Percentiles rank a stretch among this genome's conserved stretches.
phyloP scores from a whole-genome alignment of 2,113 vertebrate species.

The Corvus moneduloides region DNA sequence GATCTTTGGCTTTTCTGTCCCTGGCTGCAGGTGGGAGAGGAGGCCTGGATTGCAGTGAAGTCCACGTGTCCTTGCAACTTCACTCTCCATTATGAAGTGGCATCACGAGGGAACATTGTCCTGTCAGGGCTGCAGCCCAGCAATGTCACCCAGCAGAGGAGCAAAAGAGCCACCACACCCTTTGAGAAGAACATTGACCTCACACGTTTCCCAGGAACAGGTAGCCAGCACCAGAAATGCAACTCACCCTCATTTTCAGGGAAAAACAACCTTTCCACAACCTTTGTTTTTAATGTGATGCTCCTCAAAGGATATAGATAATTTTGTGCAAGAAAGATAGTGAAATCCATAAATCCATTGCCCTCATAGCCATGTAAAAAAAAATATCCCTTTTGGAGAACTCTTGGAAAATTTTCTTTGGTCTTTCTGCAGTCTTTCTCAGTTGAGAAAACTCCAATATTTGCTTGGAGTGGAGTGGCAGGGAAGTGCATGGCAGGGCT shows the following conservation, averaged over 20 bases:
- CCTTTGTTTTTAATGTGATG: too few relatives aligned
- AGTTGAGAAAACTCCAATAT: background rate
- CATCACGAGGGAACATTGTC: slow-evolving; percentile 87
- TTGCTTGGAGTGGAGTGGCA: background rate
- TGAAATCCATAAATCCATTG: background rate
- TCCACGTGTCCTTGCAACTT: slow-evolving; percentile 92
- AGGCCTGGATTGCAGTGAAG: slow-evolving; percentile 81
- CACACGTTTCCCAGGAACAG: slow-evolving; percentile 61
- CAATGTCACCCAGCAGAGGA: slow-evolving; percentile 74
- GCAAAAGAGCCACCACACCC: slow-evolving; percentile 70
- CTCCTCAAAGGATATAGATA: background rate
- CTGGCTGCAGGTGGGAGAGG: slow-evolving; percentile 81
- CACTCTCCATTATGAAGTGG: slow-evolving; percentile 88
- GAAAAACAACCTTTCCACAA: background rate
- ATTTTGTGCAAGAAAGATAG: background rate
- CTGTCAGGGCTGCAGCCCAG: slow-evolving; percentile 80
- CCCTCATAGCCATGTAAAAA: background rate
- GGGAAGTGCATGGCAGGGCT: background rate
- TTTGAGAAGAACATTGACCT: slow-evolving; percentile 76
- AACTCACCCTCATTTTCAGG: accelerated
- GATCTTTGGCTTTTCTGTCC: background rate
- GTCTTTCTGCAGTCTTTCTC: background rate
- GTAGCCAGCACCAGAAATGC: background rate
- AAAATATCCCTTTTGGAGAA: background rate
- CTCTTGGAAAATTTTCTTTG: background rate